Evolutionary conservation across 1,140 invertebrate genomes (phyloP).

Genomic region (Oncopeltus fasciatus): DNA sequence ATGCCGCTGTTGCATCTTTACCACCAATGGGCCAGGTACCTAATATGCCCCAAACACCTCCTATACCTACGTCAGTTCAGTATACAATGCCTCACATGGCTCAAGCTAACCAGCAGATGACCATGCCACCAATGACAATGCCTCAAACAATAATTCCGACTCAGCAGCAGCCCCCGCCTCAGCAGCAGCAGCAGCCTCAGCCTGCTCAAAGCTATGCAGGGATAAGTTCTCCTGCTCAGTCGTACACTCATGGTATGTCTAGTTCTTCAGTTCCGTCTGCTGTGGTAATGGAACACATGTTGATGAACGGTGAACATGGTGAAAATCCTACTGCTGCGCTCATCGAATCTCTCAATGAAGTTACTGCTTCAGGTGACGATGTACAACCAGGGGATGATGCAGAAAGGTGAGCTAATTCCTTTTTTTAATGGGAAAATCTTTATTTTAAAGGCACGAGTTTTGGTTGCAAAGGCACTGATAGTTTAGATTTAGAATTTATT

Average conservation of each 20-base stretch:
- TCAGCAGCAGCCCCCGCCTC: constrained; percentile 29
- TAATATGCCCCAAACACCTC: constrained; percentile 16
- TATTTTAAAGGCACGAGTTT: background rate
- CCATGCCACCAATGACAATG: background rate
- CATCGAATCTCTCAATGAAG: constrained; percentile 33
- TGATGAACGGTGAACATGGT: constrained; percentile 16
- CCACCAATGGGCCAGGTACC: constrained; percentile 9
- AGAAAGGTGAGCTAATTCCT: constrained; percentile 40
- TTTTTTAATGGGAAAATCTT: background rate
- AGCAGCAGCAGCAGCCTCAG: constrained; percentile 32
- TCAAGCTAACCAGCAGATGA: background rate
- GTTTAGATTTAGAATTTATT: background rate
- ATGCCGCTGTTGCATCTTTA: background rate
- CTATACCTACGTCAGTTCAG: background rate
- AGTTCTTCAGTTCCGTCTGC: constrained; percentile 20
- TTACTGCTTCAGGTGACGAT: constrained; percentile 32
- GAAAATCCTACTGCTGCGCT: constrained; percentile 29
- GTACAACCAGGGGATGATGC: constrained; percentile 40
- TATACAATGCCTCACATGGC: background rate
- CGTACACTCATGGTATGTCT: constrained; percentile 11
- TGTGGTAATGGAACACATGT: constrained; percentile 12
- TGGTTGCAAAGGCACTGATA: constrained; percentile 1
- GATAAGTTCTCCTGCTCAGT: constrained; percentile 7
- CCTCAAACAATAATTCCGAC: constrained; percentile 1
- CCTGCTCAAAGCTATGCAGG: constrained; percentile 26